A percentile compares a stretch with the other conserved stretches of the same genome.
These are phyloP conservation scores for Eulemur rufifrons DNA, from an alignment of 2,113 vertebrate genomes.

Conservation along the genomic window DNA sequence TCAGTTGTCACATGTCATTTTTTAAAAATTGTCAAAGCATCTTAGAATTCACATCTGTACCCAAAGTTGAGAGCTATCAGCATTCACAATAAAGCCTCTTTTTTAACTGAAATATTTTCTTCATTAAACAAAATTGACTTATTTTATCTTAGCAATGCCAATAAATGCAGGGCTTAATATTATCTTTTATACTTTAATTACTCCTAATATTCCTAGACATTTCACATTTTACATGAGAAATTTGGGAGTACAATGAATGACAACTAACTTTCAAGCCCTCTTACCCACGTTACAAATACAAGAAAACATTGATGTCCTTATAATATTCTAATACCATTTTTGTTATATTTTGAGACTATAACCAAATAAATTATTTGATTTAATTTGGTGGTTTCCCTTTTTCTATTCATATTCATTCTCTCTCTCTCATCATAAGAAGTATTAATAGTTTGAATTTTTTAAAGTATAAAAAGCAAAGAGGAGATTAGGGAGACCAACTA, in stretches of 20 bases:
- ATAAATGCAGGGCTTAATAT: neutral
- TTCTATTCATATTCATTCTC: neutral
- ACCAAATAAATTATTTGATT: neutral
- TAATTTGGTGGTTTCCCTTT: neutral
- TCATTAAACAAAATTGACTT: constrained; percentile 29
- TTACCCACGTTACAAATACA: neutral
- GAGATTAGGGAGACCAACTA: neutral
- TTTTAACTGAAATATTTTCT: constrained; percentile 26
- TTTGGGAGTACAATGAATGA: neutral
- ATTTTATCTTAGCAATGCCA: neutral
- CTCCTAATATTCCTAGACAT: neutral
- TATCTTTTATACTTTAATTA: constrained; percentile 21
- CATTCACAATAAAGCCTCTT: neutral
- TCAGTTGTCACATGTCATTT: neutral
- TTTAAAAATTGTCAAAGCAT: constrained; percentile 35
- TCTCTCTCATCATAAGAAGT: neutral
- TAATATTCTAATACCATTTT: neutral
- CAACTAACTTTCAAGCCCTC: constrained; percentile 24
- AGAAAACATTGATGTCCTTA: neutral
- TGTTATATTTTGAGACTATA: constrained; percentile 1
- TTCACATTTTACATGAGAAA: constrained; percentile 50
- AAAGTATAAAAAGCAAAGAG: neutral
- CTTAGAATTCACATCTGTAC: constrained; percentile 32
- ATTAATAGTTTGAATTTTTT: neutral
- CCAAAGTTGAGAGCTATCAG: neutral